Evolutionary conservation across 1,140 invertebrate species (phyloP), one percentile per base, ranked within the genome.

Genomic region (Drosophila jambulina): DNA sequence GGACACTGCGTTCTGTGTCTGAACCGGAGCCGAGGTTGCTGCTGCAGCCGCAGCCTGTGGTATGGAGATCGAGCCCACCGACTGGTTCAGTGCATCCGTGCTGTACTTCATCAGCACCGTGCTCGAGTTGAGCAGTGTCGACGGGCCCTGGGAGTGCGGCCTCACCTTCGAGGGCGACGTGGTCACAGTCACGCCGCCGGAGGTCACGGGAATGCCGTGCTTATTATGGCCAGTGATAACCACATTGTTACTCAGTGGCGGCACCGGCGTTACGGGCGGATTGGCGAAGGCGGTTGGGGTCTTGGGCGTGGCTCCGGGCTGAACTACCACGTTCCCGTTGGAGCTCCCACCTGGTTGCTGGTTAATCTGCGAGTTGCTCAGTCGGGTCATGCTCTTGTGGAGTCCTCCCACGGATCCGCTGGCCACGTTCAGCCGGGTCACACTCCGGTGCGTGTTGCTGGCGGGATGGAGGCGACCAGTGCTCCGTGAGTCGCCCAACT

Each of bases 301-400:
- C 56, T 88, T 93, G 34, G 91, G 86, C 23, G 78, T 75, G 8
- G 86, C 85, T 0, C 91, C 85, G 43, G 82, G 80, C 62, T 82
- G 93, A 12, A 82, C 85, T 13, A 91, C 75, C 32, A 92, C 85
- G 49, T 92, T 92, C 6, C 91, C 77, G 34, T 92, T 93, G 38
- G 92, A 93, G 21, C 65, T 91, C 40, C 87, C 87, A 0, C 80
- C 81, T 0, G 92, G 86, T 29, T 91, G 87, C 45, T 92, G 91
- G 83, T 94, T 95, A 62, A 96, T 96, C 84, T 96, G 95, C 56
- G 95, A 96, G 10, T 96, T 96, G 69, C 95, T 96, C 43, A 97
- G 92, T 42, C 96, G 94, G n/a, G 96, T 96, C 96, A 97, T 96
- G 87, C 96, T 97, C 88, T 96, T 96, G 88, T 97, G 96, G 2